Base-by-base conservation (phyloP, 2,797 vertebrate genomes). In the Uromys caudimaculatus region DNA sequence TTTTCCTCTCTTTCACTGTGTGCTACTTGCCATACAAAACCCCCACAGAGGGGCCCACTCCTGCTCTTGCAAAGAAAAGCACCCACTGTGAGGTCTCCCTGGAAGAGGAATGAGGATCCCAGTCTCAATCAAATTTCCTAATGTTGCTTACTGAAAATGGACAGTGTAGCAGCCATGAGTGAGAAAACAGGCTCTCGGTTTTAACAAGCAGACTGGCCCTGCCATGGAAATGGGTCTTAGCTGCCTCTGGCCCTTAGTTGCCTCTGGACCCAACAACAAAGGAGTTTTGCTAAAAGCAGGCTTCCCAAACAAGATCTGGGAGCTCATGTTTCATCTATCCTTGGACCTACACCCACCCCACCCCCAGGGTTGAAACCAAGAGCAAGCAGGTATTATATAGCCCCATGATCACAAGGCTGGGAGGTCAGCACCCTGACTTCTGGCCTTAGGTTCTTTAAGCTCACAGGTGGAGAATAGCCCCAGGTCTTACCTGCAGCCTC, bases 111-210 rank as follows among this genome's bases (percentile, higher is more conserved):
- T 44, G 89, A 60, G 44, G 75, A 44, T 90, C 95, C 94, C 91
- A 79, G 95, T 97, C 97, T 97, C 97, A 97, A 97, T 75, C 77
- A 84, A 96, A 97, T 97, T 95, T 96, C 96, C 95, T 83, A 90
- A 96, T 96, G 84, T 96, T 75, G 41, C 67, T 96, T 95, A 96
- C 95, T 96, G 97, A 97, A 60, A 96, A 97, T 94, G 95, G 93
- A 54, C 84, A 69, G 89, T 82, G 52, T 35, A 35, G 60, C 89
- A 73, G 79, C 12, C 3, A 16, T 73, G 67, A 54, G 47, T 85
- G 85, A 94, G 77, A 76, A 79, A 75, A 91, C 23, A 52, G 35
- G 62, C n/a, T 81, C 91, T 87, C 93, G 44, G 41, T 89, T 91
- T 94, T 90, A 96, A 50, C 92, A 86, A 77, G 82, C 58, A 83